Evolutionary conservation across 2,113 vertebrate genomes (phyloP).

Genomic region (Gymnarchus niloticus): DNA sequence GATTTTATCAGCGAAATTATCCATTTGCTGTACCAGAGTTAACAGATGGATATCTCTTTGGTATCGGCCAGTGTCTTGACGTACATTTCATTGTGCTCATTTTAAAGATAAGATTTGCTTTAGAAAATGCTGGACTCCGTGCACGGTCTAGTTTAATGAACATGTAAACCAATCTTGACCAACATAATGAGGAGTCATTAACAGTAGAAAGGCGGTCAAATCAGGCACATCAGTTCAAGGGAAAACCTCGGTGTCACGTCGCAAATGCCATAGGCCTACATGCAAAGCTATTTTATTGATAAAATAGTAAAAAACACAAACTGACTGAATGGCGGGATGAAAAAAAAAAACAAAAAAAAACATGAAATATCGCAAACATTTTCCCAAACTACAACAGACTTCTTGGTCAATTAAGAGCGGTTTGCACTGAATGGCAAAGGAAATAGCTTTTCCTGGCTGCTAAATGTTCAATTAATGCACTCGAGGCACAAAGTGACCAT

Average conservation of each 20-base stretch:
- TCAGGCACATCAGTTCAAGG: constrained; percentile 58
- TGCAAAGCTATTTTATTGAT: constrained; percentile 71
- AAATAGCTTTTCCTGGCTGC: constrained; percentile 82
- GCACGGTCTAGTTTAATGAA: constrained; percentile 55
- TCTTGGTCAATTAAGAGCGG: constrained; percentile 76
- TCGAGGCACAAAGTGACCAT: constrained; percentile 61
- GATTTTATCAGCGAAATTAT: constrained; percentile 62
- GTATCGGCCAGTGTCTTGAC: constrained; percentile 44
- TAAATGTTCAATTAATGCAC: constrained; percentile 73
- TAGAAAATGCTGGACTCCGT: constrained; percentile 64
- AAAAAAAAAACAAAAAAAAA: constrained; percentile 63
- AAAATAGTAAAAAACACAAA: constrained; percentile 73
- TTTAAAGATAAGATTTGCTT: constrained; percentile 60
- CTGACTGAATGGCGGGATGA: constrained; percentile 62
- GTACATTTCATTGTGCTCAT: constrained; percentile 46
- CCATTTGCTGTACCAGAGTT: constrained; percentile 43
- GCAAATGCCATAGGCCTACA: constrained; percentile 53
- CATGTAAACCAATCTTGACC: constrained; percentile 63
- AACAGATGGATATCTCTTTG: constrained; percentile 44
- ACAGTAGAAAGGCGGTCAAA: constrained; percentile 57
- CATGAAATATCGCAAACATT: constrained; percentile 72
- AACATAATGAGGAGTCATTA: constrained; percentile 64
- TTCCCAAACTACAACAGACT: constrained; percentile 72
- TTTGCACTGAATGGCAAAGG: constrained; percentile 73
- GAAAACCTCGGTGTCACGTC: constrained; percentile 67